Evolutionary conservation across 2,888 invertebrate species (phyloP).

Genomic region (Idaea dimidiata): DNA sequence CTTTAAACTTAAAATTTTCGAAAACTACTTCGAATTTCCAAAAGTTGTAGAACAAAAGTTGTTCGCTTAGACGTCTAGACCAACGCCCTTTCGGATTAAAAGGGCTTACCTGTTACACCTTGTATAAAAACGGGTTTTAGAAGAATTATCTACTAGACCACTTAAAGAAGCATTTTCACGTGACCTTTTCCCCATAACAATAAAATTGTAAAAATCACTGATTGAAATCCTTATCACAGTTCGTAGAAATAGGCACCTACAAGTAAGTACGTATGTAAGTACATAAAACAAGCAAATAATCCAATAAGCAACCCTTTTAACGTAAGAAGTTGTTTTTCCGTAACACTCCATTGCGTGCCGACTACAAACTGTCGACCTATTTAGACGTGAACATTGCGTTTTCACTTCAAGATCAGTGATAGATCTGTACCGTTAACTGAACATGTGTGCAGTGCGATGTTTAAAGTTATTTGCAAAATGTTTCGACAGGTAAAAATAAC

Average conservation of each 20-base stretch:
- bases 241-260: neutral
- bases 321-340: neutral
- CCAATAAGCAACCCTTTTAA: neutral
- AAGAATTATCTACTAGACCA: no score
- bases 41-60: no score
- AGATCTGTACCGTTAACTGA: neutral
- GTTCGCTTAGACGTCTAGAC: no score
- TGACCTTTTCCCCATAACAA: no score
- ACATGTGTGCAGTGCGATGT: slow-evolving; percentile 4
- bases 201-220: no score
- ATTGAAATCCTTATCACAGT: neutral
- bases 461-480: neutral
- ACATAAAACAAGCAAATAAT: neutral
- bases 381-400: neutral
- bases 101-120: no score
- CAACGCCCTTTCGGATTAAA: no score
- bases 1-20: no score
- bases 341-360: neutral
- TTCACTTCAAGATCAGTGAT: neutral
- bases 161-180: no score
- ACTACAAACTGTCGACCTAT: neutral
- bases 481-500: neutral
- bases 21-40: no score
- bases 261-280: no score
- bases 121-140: no score